Evolutionary conservation across 2,888 invertebrate species (phyloP).

Genomic region (Lycocerus yunnanus): DNA sequence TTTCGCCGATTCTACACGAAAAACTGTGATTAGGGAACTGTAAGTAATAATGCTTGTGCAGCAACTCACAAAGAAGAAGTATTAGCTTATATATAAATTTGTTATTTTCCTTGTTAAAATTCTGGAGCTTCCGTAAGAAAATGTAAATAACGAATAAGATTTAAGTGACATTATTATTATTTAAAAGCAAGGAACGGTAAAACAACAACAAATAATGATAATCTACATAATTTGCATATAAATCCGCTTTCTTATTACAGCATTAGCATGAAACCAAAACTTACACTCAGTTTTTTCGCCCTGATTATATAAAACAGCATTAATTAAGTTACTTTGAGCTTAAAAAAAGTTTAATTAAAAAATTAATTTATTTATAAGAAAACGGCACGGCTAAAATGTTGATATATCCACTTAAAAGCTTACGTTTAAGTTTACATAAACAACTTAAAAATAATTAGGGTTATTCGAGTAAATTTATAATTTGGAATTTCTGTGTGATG

Average conservation of each 20-base stretch:
- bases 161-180: not conserved
- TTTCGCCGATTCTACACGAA: too few species aligned
- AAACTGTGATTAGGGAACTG: too few species aligned
- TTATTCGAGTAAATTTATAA: not conserved
- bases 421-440: not conserved
- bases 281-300: not conserved
- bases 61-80: not conserved
- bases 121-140: not conserved
- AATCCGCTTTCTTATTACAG: not conserved
- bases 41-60: not conserved
- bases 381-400: not conserved
- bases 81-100: not conserved
- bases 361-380: not conserved
- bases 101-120: not conserved
- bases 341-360: not conserved
- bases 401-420: not conserved
- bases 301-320: not conserved
- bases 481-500: not conserved
- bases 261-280: not conserved
- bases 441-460: not conserved
- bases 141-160: not conserved
- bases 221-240: not conserved
- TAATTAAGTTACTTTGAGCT: not conserved
- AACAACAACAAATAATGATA: not conserved
- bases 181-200: not conserved